These are phyloP conservation scores for Asarcornis scutulata DNA, from an alignment of 2,113 vertebrate genomes.

Conservation along the genomic window DNA sequence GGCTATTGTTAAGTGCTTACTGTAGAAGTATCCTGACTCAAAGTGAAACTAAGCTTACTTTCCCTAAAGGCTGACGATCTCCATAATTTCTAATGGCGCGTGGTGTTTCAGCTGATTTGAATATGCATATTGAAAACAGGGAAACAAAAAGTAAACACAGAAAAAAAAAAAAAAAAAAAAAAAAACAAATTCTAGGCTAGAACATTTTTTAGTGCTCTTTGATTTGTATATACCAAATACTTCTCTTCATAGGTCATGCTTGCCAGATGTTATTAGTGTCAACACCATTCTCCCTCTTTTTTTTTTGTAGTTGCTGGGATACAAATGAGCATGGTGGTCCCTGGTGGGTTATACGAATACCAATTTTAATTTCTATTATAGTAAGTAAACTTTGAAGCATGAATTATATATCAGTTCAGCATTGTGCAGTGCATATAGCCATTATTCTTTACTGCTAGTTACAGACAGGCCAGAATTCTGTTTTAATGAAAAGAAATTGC, in stretches of 20 bases:
- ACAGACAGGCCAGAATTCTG: neutral
- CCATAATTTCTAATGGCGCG: neutral
- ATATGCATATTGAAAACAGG: neutral
- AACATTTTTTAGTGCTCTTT: neutral
- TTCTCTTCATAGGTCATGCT: neutral
- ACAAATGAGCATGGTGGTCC: constrained; percentile 79
- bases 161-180: neutral
- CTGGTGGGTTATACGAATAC: constrained; percentile 82
- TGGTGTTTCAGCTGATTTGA: neutral
- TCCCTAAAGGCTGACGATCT: rapidly evolving
- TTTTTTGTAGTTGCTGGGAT: constrained; percentile 81
- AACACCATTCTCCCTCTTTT: neutral
- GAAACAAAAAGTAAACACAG: neutral
- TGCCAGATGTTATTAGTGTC: neutral
- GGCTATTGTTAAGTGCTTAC: neutral
- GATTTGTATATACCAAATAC: neutral
- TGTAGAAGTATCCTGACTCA: neutral
- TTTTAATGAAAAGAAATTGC: constrained; percentile 13
- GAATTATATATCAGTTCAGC: neutral
- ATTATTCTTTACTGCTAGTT: neutral
- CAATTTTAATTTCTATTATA: constrained; percentile 82
- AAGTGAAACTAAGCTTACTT: neutral
- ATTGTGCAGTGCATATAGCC: neutral
- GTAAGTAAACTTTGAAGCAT: constrained; percentile 73
- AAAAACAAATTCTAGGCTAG: neutral